Evolutionary conservation across 2,888 invertebrate species (phyloP).

Genomic region (Eumerus sabulonum): DNA sequence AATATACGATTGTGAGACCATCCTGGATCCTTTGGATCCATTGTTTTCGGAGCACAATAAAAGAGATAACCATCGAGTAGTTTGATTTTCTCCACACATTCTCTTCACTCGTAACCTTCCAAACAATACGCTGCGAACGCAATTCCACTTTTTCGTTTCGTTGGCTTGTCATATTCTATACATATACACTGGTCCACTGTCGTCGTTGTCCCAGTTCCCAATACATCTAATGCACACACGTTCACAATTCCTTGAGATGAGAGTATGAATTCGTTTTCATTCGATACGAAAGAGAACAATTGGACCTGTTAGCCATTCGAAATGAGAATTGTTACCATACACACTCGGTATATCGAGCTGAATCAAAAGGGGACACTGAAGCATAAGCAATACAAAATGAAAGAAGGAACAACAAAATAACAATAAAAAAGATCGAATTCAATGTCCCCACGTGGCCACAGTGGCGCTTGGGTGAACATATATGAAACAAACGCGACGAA

Average conservation of each 20-base stretch:
- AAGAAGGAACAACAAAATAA: background rate
- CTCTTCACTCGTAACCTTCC: slow-evolving; percentile 33
- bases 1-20: slow-evolving; percentile 57
- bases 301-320: slow-evolving; percentile 62
- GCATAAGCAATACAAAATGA: no score
- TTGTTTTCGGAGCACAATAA: slow-evolving; percentile 64
- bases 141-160: slow-evolving; percentile 6
- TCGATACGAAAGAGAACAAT: slow-evolving; percentile 62
- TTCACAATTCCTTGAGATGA: slow-evolving; percentile 20
- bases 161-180: slow-evolving; percentile 3
- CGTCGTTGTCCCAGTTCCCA: no score
- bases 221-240: background rate
- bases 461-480: slow-evolving; percentile 25
- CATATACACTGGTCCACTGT: no score
- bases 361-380: slow-evolving; percentile 26
- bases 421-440: slow-evolving; percentile 12
- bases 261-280: slow-evolving; percentile 64
- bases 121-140: slow-evolving; percentile 56
- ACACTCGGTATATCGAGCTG: slow-evolving; percentile 41
- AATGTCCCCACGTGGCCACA: slow-evolving; percentile 32
- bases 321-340: slow-evolving; percentile 59
- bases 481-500: slow-evolving; percentile 61
- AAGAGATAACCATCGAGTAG: slow-evolving; percentile 63
- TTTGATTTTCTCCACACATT: slow-evolving; percentile 48
- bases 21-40: slow-evolving; percentile 43